phyloP scores from a whole-genome alignment of 2,888 invertebrate genomes.

The Ichneumoninae sp. region DNA sequence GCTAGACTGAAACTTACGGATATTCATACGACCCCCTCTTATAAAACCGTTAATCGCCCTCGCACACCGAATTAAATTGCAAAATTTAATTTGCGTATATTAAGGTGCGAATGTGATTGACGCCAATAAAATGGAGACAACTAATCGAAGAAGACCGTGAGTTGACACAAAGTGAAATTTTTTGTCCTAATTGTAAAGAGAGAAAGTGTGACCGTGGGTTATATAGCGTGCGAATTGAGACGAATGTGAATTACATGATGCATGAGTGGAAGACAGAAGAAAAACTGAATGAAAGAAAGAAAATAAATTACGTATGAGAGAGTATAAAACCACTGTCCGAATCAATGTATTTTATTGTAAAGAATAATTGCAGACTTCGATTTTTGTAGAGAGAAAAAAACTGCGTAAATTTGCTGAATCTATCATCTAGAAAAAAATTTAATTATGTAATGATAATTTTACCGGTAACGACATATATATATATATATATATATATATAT shows the following conservation, averaged over 20 bases:
- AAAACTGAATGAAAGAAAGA: neutral
- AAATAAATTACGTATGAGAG: slow-evolving; percentile 60
- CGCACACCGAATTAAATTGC: slow-evolving; percentile 69
- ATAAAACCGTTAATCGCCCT: slow-evolving; percentile 66
- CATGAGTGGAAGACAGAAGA: slow-evolving; percentile 31
- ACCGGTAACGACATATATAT: slow-evolving; percentile 50
- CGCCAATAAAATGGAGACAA: slow-evolving; percentile 41
- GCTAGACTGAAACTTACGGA: slow-evolving; percentile 77
- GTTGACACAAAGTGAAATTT: slow-evolving; percentile 73
- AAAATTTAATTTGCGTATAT: slow-evolving; percentile 69
- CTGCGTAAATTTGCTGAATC: slow-evolving; percentile 67
- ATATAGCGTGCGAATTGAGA: slow-evolving; percentile 54
- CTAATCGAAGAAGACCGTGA: slow-evolving; percentile 65
- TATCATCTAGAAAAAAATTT: slow-evolving; percentile 69
- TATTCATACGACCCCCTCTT: slow-evolving; percentile 59
- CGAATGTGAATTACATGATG: slow-evolving; percentile 65
- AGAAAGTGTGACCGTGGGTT: slow-evolving; percentile 47
- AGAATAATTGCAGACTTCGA: slow-evolving; percentile 75
- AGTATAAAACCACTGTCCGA: slow-evolving; percentile 73
- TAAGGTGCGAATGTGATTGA: slow-evolving; percentile 66
- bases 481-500: no score
- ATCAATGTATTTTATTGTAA: slow-evolving; percentile 83
- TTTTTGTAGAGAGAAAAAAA: slow-evolving; percentile 78
- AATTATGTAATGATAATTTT: slow-evolving; percentile 70
- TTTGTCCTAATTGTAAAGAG: slow-evolving; percentile 65